Conservation (phyloP, 2,888 invertebrate species). For the Galeopsomyia nigrocyanea region DNA sequence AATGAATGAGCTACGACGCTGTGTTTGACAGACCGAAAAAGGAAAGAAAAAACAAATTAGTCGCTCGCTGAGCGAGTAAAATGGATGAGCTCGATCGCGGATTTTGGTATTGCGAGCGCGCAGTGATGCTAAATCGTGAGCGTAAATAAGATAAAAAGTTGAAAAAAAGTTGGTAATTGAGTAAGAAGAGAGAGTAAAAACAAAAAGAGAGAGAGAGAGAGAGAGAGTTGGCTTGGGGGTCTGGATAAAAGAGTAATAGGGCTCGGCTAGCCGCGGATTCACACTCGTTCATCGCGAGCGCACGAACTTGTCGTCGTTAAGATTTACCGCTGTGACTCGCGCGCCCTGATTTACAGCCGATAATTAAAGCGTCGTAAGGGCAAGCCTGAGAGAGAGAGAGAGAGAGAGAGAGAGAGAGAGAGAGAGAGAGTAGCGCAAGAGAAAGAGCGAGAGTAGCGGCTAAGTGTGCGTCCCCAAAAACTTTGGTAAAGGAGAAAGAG, state of each 20-base stretch:
- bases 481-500: slow-evolving; percentile 48
- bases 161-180: slow-evolving; percentile 21
- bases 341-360: slow-evolving; percentile 62
- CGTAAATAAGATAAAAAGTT: background rate
- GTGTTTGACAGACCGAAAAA: too few species aligned
- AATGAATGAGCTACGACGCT: too few species aligned
- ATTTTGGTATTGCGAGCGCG: too few species aligned
- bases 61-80: too few species aligned
- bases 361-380: slow-evolving; percentile 65
- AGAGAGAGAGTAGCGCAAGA: too few species aligned
- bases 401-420: slow-evolving; percentile 38
- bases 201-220: background rate
- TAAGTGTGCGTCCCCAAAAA: slow-evolving; percentile 56
- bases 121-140: background rate
- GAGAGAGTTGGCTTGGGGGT: background rate
- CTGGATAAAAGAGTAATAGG: slow-evolving; percentile 32
- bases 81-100: too few species aligned
- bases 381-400: slow-evolving; percentile 25
- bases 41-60: too few species aligned
- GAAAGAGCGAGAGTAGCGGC: slow-evolving; percentile 37
- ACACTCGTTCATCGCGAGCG: slow-evolving; percentile 42
- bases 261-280: slow-evolving; percentile 39
- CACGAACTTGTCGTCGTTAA: slow-evolving; percentile 52
- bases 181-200: slow-evolving; percentile 26
- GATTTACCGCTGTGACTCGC: slow-evolving; percentile 60